phyloP scores from a whole-genome alignment of 2,113 vertebrate species.

The Cinclus cinclus region DNA sequence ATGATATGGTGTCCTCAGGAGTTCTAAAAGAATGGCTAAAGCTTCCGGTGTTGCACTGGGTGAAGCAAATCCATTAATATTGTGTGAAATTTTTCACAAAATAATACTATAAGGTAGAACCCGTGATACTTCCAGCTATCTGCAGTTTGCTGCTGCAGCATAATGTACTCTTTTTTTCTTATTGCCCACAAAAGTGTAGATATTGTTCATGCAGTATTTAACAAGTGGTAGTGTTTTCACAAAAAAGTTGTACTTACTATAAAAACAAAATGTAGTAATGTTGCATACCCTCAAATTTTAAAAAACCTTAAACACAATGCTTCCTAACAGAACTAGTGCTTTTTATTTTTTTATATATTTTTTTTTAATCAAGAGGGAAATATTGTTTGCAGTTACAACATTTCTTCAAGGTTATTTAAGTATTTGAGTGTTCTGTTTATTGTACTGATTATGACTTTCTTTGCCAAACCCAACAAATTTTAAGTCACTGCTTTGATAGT shows the following conservation, averaged over 20 bases:
- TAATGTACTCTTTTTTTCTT: neutral
- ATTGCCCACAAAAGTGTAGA: neutral
- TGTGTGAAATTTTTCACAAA: neutral
- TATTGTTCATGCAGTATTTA: neutral
- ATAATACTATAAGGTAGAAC: neutral
- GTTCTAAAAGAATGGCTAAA: neutral
- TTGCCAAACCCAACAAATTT: constrained; percentile 68
- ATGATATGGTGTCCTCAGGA: neutral
- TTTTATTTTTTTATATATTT: neutral
- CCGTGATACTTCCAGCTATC: neutral
- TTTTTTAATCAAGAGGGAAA: constrained; percentile 15
- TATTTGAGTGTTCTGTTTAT: constrained; percentile 51
- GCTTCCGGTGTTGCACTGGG: neutral
- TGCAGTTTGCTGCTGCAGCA: neutral
- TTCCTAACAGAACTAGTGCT: neutral
- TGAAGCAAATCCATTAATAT: constrained; percentile 3
- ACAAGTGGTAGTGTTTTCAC: neutral
- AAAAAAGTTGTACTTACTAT: neutral
- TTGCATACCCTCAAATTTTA: neutral
- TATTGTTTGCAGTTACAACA: constrained; percentile 1
- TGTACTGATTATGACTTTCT: constrained; percentile 45
- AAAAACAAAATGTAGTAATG: neutral
- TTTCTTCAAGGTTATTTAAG: constrained; percentile 61
- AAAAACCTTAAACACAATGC: neutral
- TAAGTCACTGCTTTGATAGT: constrained; percentile 51